A percentile compares a stretch with the other conserved stretches of the same genome.
These are phyloP conservation scores for Lucilia cuprina DNA, from an alignment of 1,140 invertebrate species.

Conservation along the genomic window DNA sequence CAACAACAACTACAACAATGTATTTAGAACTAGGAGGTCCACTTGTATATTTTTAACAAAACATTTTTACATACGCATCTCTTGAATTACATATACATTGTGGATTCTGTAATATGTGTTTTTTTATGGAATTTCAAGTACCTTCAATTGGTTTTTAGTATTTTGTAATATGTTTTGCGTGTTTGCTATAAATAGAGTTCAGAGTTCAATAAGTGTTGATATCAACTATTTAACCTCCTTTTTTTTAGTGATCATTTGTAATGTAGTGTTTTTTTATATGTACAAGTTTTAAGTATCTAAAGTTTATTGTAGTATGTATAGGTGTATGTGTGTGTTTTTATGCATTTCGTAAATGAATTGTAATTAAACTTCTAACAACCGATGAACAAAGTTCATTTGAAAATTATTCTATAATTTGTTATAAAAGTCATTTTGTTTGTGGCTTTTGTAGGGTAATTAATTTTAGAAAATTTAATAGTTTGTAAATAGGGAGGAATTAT, in stretches of 20 bases:
- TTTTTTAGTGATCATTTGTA: neutral
- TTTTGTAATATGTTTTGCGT: neutral
- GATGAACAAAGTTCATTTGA: neutral
- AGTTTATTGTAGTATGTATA: neutral
- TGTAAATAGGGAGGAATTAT: no score
- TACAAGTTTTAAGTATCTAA: neutral
- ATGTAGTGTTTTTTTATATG: neutral
- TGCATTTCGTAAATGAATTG: neutral
- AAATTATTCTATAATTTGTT: neutral
- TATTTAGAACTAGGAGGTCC: neutral
- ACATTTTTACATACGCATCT: no score
- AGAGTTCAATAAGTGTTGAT: slow-evolving; percentile 14
- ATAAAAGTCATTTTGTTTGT: neutral
- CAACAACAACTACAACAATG: neutral
- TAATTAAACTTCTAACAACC: neutral
- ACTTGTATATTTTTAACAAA: neutral
- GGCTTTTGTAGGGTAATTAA: neutral
- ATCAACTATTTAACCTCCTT: slow-evolving; percentile 4
- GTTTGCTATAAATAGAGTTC: neutral
- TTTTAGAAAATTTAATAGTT: no score
- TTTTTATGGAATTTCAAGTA: neutral
- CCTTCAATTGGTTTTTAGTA: neutral
- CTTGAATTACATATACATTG: no score
- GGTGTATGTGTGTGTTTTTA: neutral
- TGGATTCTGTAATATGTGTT: neutral